phyloP scores from a whole-genome alignment of 2,888 invertebrate species.

The Melanotus villosus region DNA sequence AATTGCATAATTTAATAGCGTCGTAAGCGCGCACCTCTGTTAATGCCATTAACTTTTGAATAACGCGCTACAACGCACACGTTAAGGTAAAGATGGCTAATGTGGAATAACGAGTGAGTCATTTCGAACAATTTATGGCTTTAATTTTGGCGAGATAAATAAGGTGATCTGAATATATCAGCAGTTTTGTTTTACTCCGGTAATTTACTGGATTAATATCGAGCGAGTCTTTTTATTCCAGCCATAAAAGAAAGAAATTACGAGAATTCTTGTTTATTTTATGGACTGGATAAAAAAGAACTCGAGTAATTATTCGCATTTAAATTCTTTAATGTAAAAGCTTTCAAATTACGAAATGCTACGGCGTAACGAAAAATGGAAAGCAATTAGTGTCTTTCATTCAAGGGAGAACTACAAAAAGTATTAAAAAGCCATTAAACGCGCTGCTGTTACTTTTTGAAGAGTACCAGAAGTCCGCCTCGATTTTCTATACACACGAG shows the following conservation, averaged over 20 bases:
- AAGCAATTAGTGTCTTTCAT: constrained; percentile 43
- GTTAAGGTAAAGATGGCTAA: constrained; percentile 42
- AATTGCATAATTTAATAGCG: constrained; percentile 60
- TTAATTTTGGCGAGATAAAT: constrained; percentile 44
- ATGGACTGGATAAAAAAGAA: constrained; percentile 38
- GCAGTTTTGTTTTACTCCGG: constrained; percentile 38
- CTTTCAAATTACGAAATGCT: constrained; percentile 43
- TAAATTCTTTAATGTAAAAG: constrained; percentile 45
- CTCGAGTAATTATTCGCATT: constrained; percentile 43
- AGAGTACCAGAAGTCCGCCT: background rate
- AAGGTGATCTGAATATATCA: constrained; percentile 45
- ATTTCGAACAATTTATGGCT: constrained; percentile 47
- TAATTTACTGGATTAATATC: constrained; percentile 48
- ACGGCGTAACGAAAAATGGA: constrained; percentile 38
- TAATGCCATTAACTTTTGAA: constrained; percentile 43
- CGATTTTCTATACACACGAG: background rate
- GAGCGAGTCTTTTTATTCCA: constrained; percentile 33
- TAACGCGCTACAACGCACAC: constrained; percentile 34
- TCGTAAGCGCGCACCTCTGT: constrained; percentile 40
- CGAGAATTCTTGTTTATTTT: constrained; percentile 44
- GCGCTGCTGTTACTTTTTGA: background rate
- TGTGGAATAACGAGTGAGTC: constrained; percentile 43
- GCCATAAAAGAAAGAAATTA: constrained; percentile 35
- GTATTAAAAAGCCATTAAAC: constrained; percentile 43
- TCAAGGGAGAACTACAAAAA: constrained; percentile 38